Base-by-base conservation (phyloP, 2,113 vertebrate species). In the Cygnus buccinator region DNA sequence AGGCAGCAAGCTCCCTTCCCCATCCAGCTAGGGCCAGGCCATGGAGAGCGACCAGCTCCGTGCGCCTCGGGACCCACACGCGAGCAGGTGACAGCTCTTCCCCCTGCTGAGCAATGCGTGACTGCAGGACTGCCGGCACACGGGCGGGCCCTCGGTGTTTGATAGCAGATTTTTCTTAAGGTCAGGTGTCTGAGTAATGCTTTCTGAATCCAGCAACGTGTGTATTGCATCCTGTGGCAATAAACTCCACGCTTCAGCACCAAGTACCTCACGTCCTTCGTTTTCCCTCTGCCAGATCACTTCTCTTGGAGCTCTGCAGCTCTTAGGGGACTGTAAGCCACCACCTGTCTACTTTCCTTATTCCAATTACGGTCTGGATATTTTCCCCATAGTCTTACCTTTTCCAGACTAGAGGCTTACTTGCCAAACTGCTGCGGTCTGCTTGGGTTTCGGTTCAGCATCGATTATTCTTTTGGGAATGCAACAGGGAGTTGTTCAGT, bases 71-170 rank as follows among this genome's bases (percentile, higher is more conserved):
- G 57, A 81, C 22, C 33, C 2, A 0, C 7, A 17, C 9, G 4
- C 7, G 25, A 46, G 2, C 35, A 66, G 44, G n/a, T 10, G 73
- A 19, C 33, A 84, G 8, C 5, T 3, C 50, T 26, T 12, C 55
- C 29, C 43, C 72, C 68, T 1, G 0, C 61, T 2, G 4, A 61
- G 50, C 31, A 76, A 41, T 2, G 28, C 0, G 0, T 1, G 1
- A 33, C 54, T 12, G 23, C 71, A 63, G 59, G 28, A 73, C 8
- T 26, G 17, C 43, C 21, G 10, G 0, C 4, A 10, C 35, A 6
- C 33, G 63, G 46, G 21, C 10, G 28, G 73, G 18, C 31, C 12
- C 39, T 55, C 46, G 1, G 0, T 7, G 13, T 48, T 4, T 22
- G 17, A 65, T 0, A 22, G 65, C 25, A 57, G 10, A 28, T 11